Evolutionary conservation across 1,140 invertebrate genomes (phyloP).

Genomic region (Orius insidiosus): DNA sequence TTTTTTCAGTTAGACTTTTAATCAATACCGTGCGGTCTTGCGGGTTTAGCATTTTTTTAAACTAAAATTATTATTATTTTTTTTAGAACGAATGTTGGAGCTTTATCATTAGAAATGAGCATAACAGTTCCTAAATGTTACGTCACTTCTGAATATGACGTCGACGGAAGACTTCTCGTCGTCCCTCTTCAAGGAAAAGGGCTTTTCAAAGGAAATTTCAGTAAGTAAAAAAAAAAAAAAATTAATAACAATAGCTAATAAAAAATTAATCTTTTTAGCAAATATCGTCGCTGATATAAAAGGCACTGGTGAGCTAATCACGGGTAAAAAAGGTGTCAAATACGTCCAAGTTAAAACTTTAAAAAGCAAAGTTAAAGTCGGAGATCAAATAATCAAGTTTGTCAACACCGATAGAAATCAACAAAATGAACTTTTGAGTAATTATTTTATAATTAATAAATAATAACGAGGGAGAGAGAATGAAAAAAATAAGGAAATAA

Average conservation of each 20-base stretch:
- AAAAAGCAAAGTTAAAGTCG: conserved; percentile 38
- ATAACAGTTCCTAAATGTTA: conserved; percentile 37
- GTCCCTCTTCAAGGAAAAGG: conserved; percentile 46
- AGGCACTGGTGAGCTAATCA: conserved; percentile 33
- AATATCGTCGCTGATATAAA: conserved; percentile 33
- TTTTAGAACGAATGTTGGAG: conserved; percentile 39
- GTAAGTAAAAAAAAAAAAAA: conserved; percentile 30
- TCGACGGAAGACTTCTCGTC: conserved; percentile 41
- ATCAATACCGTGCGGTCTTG: conserved; percentile 23
- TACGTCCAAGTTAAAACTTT: conserved; percentile 41
- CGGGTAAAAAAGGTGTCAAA: conserved; percentile 36
- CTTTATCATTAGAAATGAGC: conserved; percentile 35
- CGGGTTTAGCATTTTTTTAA: conserved; percentile 32
- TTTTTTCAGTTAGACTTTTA: not conserved
- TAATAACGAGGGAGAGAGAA: too few relatives aligned
- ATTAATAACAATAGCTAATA: not conserved
- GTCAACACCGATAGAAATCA: conserved; percentile 15
- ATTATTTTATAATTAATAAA: too few relatives aligned
- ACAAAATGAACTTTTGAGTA: conserved; percentile 18
- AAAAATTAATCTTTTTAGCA: conserved; percentile 25
- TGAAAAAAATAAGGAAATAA: too few relatives aligned
- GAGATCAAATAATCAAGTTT: conserved; percentile 24
- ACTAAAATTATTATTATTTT: conserved; percentile 10
- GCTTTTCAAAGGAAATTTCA: conserved; percentile 46
- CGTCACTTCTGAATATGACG: conserved; percentile 45